Evolutionary conservation across 2,797 vertebrate genomes (phyloP).

Genomic region (Acanthiza pusilla): DNA sequence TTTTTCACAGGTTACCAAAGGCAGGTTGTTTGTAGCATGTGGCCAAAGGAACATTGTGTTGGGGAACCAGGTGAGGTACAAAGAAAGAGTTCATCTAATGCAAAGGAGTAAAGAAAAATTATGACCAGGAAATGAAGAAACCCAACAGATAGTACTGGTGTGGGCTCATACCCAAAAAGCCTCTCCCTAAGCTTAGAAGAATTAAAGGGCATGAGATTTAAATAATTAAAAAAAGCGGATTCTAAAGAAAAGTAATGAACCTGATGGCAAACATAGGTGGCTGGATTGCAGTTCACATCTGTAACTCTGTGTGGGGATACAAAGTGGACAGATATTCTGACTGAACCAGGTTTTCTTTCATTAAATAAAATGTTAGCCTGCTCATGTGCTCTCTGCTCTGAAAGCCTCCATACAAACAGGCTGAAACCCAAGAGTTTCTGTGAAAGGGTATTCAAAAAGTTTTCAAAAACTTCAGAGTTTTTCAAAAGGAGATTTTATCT

Average conservation of each 20-base stretch:
- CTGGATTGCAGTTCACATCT: rapidly evolving
- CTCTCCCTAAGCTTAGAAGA: background rate
- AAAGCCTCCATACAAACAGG: background rate
- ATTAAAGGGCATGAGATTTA: background rate
- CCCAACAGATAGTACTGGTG: background rate
- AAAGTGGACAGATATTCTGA: background rate
- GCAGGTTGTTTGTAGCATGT: background rate
- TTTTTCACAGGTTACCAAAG: background rate
- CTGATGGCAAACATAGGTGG: rapidly evolving
- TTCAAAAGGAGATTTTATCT: background rate
- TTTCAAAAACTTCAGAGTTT: background rate
- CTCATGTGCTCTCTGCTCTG: background rate
- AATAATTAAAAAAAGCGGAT: background rate
- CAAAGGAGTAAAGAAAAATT: background rate
- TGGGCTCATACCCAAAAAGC: background rate
- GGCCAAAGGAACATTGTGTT: rapidly evolving
- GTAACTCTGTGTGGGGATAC: no score
- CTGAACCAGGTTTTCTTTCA: background rate
- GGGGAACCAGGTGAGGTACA: rapidly evolving
- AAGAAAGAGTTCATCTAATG: background rate
- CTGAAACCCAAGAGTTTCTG: background rate
- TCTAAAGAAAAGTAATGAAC: background rate
- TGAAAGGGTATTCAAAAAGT: background rate
- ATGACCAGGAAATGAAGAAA: background rate
- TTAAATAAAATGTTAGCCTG: background rate